These are phyloP conservation scores for Scartelaos histophorus DNA, from an alignment of 2,113 vertebrate genomes.

Conservation along the genomic window DNA sequence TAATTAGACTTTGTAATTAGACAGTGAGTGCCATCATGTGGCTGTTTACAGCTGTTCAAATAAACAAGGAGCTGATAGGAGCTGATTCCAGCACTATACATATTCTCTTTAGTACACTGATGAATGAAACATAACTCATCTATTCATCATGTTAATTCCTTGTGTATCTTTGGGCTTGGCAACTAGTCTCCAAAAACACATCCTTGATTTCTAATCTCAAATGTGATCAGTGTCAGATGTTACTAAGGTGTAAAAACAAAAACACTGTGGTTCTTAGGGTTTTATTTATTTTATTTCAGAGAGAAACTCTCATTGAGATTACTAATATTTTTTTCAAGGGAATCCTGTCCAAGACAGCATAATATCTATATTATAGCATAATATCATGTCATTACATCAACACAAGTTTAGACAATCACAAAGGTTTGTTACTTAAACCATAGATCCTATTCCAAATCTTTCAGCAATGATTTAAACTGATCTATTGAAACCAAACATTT, in stretches of 20 bases:
- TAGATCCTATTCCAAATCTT: no score
- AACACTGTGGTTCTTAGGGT: not conserved
- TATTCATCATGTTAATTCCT: not conserved
- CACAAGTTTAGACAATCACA: no score
- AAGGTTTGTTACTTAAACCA: no score
- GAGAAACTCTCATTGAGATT: no score
- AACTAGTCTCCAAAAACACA: not conserved
- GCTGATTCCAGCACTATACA: not conserved
- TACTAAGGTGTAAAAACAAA: not conserved
- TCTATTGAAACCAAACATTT: no score
- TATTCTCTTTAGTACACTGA: not conserved
- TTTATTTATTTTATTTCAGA: no score
- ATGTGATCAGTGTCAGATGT: not conserved
- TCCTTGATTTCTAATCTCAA: not conserved
- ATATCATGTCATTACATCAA: no score
- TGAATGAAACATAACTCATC: not conserved
- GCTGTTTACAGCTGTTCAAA: not conserved
- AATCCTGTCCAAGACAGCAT: no score
- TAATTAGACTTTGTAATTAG: not conserved
- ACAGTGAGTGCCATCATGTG: not conserved
- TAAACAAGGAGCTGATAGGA: not conserved
- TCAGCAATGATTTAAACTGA: no score
- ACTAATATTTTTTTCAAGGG: no score
- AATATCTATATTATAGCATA: no score
- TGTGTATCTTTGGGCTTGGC: not conserved